A percentile compares a stretch with the other conserved stretches of the same genome.
Conservation (phyloP, 1,140 invertebrate genomes). For the Scaptomyza graminum region DNA sequence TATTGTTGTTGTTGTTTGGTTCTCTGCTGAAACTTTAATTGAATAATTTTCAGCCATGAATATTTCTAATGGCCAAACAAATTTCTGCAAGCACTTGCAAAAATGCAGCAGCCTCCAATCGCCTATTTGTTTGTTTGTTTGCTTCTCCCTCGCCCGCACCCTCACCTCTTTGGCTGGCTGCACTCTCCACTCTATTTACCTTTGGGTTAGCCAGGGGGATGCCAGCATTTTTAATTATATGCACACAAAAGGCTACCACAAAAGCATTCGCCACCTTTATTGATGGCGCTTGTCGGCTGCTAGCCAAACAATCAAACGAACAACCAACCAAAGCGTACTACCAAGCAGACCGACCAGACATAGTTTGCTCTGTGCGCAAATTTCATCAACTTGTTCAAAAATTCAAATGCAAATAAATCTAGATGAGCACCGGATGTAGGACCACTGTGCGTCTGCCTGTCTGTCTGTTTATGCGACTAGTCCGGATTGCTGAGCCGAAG, state of each 20-base stretch:
- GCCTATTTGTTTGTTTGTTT: slow-evolving; percentile 55
- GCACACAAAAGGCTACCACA: slow-evolving; percentile 79
- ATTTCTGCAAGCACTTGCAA: slow-evolving; percentile 75
- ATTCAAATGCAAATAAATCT: slow-evolving; percentile 82
- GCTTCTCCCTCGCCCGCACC: slow-evolving; percentile 13
- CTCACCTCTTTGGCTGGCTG: not conserved
- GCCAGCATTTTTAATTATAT: slow-evolving; percentile 80
- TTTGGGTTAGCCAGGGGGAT: slow-evolving; percentile 57
- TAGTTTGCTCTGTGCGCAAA: slow-evolving; percentile 69
- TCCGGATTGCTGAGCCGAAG: slow-evolving; percentile 33
- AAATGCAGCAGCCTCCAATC: slow-evolving; percentile 61
- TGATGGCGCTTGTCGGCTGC: slow-evolving; percentile 55
- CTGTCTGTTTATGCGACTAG: not conserved
- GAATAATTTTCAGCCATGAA: slow-evolving; percentile 79
- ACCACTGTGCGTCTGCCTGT: slow-evolving; percentile 27
- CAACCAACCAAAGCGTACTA: slow-evolving; percentile 7
- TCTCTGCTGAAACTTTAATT: slow-evolving; percentile 65
- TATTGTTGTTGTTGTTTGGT: slow-evolving; percentile 16
- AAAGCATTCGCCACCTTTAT: slow-evolving; percentile 80
- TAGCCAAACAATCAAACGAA: slow-evolving; percentile 28
- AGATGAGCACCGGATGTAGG: slow-evolving; percentile 42
- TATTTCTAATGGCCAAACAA: slow-evolving; percentile 81
- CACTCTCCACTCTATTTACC: slow-evolving; percentile 57
- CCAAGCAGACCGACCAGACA: slow-evolving; percentile 45
- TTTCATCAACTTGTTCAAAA: slow-evolving; percentile 81